Evolutionary conservation across 1,140 invertebrate genomes (phyloP), one percentile per base, ranked within the genome.

Genomic region (Adoxophyes honmai): DNA sequence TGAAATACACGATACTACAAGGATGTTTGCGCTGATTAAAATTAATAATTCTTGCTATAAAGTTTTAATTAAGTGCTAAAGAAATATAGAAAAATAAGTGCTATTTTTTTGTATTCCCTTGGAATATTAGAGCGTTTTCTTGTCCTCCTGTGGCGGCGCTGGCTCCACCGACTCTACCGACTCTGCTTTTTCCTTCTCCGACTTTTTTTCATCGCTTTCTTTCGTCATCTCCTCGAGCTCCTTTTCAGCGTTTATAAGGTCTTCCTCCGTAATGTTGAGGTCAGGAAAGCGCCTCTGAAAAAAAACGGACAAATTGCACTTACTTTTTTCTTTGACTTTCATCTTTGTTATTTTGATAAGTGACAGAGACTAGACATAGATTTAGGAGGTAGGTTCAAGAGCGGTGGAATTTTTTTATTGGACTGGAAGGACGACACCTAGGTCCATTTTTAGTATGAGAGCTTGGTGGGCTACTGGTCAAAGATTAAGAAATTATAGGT

Each of bases 241-340:
- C 52, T 84, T 78, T 63, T 84, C 84, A 34, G 81, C 78, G 34
- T 84, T 78, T 54, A 69, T 66, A 8, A 87, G 55, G 33, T 87
- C 84, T 52, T 87, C 78, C 63, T 85, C 80, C 5, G 84, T 85
- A 18, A 87, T 76, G 18, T 87, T 76, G 4, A 87, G 56, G 51
- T 85, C 81, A 1, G 84, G 84, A 55, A 75, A 87, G 0, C 84
- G 77, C 48, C 59, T 73, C 84, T 87, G 71, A 51, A 79, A 52
- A 9, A 5, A 13, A 55, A 14, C 8, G 8, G 9, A 36, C 9
- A 3, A 28, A 28, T 3, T 3, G 21, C 6, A 28, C 2, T 3
- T 3, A 28, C 6, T 6, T 2, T 3, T 28, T 2, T 28, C 21
- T 2, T 6, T 28, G 6, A 28, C 21, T 28, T 28, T 2, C 6